phyloP scores from a whole-genome alignment of 1,140 invertebrate species.

The Octopus sinensis region DNA sequence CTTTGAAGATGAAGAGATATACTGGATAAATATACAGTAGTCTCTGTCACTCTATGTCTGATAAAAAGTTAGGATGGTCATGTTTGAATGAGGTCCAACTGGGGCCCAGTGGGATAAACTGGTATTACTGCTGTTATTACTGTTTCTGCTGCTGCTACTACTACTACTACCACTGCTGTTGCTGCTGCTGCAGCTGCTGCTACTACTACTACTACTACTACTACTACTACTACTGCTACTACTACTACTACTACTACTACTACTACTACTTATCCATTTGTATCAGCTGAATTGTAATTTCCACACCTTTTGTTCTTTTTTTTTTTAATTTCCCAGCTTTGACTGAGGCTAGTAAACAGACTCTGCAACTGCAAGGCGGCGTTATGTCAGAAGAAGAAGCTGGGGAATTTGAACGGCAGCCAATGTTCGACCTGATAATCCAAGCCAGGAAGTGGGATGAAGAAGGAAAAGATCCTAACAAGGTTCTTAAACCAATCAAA shows the following conservation, averaged over 20 bases:
- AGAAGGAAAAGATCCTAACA: conserved; percentile 29
- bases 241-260: too few relatives aligned
- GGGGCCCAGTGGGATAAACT: not conserved
- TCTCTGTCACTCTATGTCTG: too few relatives aligned
- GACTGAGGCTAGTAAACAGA: conserved; percentile 35
- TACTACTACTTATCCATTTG: too few relatives aligned
- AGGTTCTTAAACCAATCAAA: conserved; percentile 18
- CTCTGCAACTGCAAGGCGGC: conserved; percentile 40
- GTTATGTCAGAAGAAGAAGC: conserved; percentile 32
- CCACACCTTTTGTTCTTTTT: not conserved
- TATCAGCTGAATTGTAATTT: not conserved
- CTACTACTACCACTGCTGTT: not conserved
- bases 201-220: not conserved
- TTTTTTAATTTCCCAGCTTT: conserved; percentile 24
- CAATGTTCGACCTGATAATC: conserved; percentile 30
- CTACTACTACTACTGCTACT: too few relatives aligned
- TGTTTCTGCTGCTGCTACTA: too few relatives aligned
- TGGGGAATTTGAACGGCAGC: conserved; percentile 25
- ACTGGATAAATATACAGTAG: too few relatives aligned
- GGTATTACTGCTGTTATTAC: not conserved
- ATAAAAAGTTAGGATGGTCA: too few relatives aligned
- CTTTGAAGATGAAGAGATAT: too few relatives aligned
- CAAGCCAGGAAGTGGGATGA: conserved; percentile 37
- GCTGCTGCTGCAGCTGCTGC: not conserved
- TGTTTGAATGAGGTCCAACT: too few relatives aligned